Conservation (phyloP, 2,888 invertebrate genomes). For the Phortica okadai region DNA sequence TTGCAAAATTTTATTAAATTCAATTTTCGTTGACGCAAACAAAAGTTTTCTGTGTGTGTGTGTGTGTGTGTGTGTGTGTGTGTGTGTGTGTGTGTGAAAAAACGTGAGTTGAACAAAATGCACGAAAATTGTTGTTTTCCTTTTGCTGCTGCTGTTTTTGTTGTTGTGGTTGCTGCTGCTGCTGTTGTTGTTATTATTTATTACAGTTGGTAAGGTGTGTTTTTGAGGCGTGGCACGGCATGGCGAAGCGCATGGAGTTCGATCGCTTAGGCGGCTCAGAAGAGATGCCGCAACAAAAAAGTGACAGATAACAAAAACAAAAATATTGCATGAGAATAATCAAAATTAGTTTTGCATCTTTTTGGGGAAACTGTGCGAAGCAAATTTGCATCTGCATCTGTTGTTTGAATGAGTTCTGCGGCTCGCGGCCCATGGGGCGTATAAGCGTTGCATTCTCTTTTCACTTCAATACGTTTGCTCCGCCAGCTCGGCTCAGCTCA, state of each 20-base stretch:
- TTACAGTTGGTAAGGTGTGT: background rate
- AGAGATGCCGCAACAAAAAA: background rate
- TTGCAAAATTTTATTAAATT: constrained; percentile 2
- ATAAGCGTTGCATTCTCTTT: constrained; percentile 30
- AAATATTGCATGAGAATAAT: background rate
- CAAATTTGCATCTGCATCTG: background rate
- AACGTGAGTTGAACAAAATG: background rate
- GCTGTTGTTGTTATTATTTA: constrained; percentile 6
- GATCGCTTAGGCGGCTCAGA: too few relatives aligned
- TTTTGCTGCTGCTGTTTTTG: constrained; percentile 46
- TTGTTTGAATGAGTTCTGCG: constrained; percentile 49
- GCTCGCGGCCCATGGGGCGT: too few relatives aligned
- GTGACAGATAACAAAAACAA: background rate
- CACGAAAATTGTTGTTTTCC: background rate
- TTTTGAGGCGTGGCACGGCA: background rate
- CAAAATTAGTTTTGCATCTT: background rate
- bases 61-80: background rate
- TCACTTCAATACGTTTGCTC: background rate
- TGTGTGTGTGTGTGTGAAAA: background rate
- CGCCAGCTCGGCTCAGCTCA: constrained; percentile 18
- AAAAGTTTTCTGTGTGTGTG: background rate
- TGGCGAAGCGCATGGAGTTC: background rate
- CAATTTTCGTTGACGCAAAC: background rate
- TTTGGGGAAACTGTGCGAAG: background rate
- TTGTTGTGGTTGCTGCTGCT: constrained; percentile 29